Evolutionary conservation across 2,888 invertebrate species (phyloP).

Genomic region (Dioctria rufipes): DNA sequence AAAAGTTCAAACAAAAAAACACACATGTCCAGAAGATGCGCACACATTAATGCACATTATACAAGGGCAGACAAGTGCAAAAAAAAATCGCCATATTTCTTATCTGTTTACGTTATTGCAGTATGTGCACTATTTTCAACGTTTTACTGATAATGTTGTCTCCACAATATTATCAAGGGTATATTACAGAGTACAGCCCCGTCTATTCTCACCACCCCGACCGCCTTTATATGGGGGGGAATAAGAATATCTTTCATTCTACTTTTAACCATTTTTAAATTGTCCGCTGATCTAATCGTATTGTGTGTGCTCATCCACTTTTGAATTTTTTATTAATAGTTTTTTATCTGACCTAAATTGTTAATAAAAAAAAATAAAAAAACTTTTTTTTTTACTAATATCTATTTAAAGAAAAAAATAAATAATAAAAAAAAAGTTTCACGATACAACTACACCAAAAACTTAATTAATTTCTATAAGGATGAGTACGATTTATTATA

Average conservation of each 20-base stretch:
- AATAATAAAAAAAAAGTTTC: no score
- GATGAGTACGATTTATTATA: no score
- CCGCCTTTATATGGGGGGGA: slow-evolving; percentile 11
- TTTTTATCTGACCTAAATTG: slow-evolving; percentile 3
- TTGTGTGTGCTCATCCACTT: slow-evolving; percentile 20
- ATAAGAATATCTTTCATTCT: slow-evolving; percentile 48
- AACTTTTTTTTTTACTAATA: no score
- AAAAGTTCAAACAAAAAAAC: no score
- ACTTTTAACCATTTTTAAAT: slow-evolving; percentile 53
- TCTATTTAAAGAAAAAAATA: no score
- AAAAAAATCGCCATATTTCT: slow-evolving; percentile 3
- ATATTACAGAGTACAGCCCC: slow-evolving; percentile 40
- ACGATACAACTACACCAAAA: no score
- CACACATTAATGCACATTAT: no score
- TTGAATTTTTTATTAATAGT: background rate
- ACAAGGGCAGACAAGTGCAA: background rate
- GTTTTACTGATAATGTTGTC: slow-evolving; percentile 42
- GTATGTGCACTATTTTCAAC: slow-evolving; percentile 47
- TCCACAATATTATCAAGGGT: slow-evolving; percentile 46
- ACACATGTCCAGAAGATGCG: no score
- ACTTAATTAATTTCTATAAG: no score
- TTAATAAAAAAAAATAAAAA: no score
- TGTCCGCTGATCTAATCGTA: slow-evolving; percentile 50
- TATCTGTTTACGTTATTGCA: slow-evolving; percentile 50
- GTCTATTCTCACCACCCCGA: slow-evolving; percentile 46